phyloP scores from a whole-genome alignment of 2,113 vertebrate genomes.

The Herpetotheres cachinnans region DNA sequence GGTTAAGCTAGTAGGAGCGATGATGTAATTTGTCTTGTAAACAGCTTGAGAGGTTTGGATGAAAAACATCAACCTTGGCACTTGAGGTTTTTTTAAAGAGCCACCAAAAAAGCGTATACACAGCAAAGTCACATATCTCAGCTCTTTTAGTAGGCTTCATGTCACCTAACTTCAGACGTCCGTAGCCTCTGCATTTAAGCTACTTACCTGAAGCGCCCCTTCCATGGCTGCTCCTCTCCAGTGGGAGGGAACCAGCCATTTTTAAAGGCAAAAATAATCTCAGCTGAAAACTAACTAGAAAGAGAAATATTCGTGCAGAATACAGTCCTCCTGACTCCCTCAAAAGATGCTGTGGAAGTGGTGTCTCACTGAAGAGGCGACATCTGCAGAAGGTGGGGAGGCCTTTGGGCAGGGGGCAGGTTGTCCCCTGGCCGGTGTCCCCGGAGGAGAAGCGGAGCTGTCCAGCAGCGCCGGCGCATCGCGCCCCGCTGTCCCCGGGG shows the following conservation, averaged over 20 bases:
- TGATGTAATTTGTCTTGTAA: conserved; percentile 46
- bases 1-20: not conserved
- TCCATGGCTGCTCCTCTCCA: not conserved
- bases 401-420: not conserved
- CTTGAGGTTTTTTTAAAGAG: conserved; percentile 30
- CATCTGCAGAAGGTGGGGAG: not conserved
- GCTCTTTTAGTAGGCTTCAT: not conserved
- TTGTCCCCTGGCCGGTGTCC: not conserved
- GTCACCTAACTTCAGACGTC: not conserved
- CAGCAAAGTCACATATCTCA: not conserved
- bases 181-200: not conserved
- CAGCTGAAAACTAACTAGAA: not conserved
- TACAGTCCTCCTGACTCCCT: not conserved
- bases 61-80: not conserved
- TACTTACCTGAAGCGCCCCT: not conserved
- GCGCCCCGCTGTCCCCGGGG: not conserved
- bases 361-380: not conserved
- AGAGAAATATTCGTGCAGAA: not conserved
- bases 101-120: not conserved
- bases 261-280: not conserved
- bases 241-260: not conserved
- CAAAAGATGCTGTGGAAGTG: not conserved
- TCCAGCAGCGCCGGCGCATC: conserved; percentile 49
- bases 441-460: conserved; percentile 43
- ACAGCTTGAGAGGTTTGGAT: conserved; percentile 12